Base-by-base conservation (phyloP, 2,797 vertebrate species). In the Cephalopachus bancanus region DNA sequence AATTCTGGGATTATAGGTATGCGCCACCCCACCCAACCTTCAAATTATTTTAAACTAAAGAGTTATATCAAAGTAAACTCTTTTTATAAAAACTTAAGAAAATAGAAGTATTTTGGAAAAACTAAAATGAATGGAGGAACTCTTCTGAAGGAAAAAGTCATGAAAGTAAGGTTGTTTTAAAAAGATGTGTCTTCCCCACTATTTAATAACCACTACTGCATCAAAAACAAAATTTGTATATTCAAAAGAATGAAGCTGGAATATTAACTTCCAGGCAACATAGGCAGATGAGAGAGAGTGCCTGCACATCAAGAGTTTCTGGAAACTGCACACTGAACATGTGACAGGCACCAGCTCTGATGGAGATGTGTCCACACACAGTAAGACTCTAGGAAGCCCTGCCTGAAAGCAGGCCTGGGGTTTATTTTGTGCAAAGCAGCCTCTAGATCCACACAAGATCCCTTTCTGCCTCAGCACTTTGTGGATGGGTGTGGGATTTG, bases 291-390 rank as follows among this genome's bases (percentile, higher is more conserved):
- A 1, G 16, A 14, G 8, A 90, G n/a, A 12, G 11, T 37, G 30
- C n/a, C 37, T 20, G 12, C 3, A 1, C 17, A 62, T 28, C 64
- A 33, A 0, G 20, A 7, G 14, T n/a, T 60, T 78, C 75, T 30
- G 62, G 15, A 20, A 64, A 1, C 15, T 10, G 12, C 28, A 2
- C 9, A 14, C 0, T 1, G 12, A 11, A 44, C 7, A 17, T 0
- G 3, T 7, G n/a, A 67, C 64, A 59, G 37, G n/a, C 14, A 62
- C 49, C 62, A 5, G 1, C 26, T 57, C 55, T 24, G 22, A 9
- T 0, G 10, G 3, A 51, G 53, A 28, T 16, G 1, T 1, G 7
- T 7, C 60, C 72, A 33, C 53, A 0, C 1, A 55, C 7, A 15
- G 7, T 10, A 4, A 33, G 7, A 1, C 11, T 22, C 22, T 12